Evolutionary conservation across 2,113 vertebrate genomes (phyloP), one percentile per base, ranked within the genome.

Genomic region (Smithornis capensis): DNA sequence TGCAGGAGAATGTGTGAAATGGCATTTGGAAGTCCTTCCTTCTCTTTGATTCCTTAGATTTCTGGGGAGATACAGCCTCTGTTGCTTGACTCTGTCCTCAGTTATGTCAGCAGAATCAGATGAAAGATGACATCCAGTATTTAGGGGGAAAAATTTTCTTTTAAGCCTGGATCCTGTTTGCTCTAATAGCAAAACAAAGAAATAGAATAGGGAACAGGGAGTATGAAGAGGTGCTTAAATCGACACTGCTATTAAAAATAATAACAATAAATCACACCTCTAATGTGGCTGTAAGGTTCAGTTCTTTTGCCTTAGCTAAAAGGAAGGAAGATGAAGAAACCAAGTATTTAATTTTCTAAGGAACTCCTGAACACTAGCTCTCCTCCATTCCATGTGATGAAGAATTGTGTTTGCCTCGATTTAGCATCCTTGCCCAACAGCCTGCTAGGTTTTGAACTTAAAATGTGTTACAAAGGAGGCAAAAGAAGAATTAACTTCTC

Each of bases 221-320:
- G 40, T 64, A 67, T 78, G 19, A 87, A 93, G 33, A 78, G 27
- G 25, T 74, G 42, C 60, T 57, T 78, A 70, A 91, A 77, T 56
- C 52, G 73, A 50, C 33, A 47, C 23, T 63, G 38, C 53, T 95
- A 52, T 92, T 95, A 78, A 85, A 83, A 78, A 78, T 49, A 83
- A 14, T 4, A 65, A 45, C 5, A 31, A 55, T 15, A 73, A 87
- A 33, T 83, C 71, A 74, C 28, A 77, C n/a, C 49, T 89, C 45
- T 92, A 40, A 69, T 69, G 45, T 80, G 38, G 64, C 47, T 77
- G 81, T 91, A 23, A 87, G 73, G 38, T 53, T 95, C 33, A 44
- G 38, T 79, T 89, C 16, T 80, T 92, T 89, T 91, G 63, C 76
- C 59, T 76, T 92, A 78, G 80, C 69, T 96, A 38, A 59, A 81